A percentile compares a stretch with the other conserved stretches of the same genome.
Evolutionary conservation across 1,140 invertebrate species (phyloP).

Genomic region (Brachionus manjavacas): DNA sequence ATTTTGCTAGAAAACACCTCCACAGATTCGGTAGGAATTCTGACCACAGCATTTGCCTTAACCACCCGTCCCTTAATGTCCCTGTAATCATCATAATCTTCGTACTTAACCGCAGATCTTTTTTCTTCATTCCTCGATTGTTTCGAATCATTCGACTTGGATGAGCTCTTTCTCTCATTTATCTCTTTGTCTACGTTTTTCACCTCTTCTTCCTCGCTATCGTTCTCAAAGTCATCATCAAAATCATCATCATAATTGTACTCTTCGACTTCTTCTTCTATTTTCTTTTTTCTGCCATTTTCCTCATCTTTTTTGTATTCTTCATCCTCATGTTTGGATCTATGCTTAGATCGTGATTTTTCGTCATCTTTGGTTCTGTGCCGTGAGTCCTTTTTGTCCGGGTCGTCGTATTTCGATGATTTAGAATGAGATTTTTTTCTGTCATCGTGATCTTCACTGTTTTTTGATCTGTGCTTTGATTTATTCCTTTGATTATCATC

Average conservation of each 20-base stretch:
- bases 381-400: neutral
- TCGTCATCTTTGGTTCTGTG: neutral
- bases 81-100: conserved; percentile 16
- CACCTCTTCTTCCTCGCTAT: neutral
- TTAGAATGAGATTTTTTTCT: neutral
- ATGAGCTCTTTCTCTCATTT: neutral
- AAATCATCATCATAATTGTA: conserved; percentile 35
- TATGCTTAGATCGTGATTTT: neutral
- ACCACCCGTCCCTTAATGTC: neutral
- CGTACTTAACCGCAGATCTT: neutral
- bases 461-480: neutral
- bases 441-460: neutral
- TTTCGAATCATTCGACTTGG: neutral
- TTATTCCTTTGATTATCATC: neutral
- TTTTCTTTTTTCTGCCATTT: neutral
- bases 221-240: conserved; percentile 11
- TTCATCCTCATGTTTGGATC: neutral
- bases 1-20: conserved; percentile 38
- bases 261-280: neutral
- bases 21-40: conserved; percentile 31
- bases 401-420: neutral
- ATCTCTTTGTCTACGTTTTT: neutral
- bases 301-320: neutral
- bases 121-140: neutral
- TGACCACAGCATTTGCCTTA: conserved; percentile 27